Evolutionary conservation across 2,797 vertebrate species (phyloP).

Genomic region (Centroberyx gerrardi): DNA sequence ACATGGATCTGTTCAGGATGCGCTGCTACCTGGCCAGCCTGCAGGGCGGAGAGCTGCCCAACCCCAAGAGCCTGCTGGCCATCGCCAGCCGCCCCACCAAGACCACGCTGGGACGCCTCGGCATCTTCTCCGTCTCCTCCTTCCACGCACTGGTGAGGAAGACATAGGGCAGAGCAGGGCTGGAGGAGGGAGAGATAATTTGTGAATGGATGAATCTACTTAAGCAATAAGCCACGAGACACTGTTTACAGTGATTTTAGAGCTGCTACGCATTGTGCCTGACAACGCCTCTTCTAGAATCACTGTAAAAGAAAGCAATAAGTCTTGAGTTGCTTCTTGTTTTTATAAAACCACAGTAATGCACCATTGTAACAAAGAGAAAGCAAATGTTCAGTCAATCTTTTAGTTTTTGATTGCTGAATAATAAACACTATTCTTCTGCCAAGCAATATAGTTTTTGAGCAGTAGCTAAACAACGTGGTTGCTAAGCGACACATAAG

Average conservation of each 20-base stretch:
- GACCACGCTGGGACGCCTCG: slow-evolving; percentile 89
- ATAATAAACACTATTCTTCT: too few relatives aligned
- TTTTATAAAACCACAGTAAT: background rate
- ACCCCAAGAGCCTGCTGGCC: slow-evolving; percentile 94
- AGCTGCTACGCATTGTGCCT: background rate
- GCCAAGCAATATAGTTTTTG: too few relatives aligned
- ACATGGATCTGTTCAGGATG: slow-evolving; percentile 95
- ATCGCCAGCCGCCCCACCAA: slow-evolving; percentile 95
- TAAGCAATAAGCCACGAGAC: background rate
- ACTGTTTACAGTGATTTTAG: too few relatives aligned
- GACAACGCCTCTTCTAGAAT: too few relatives aligned
- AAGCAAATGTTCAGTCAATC: too few relatives aligned
- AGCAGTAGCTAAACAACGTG: too few relatives aligned
- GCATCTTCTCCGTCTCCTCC: slow-evolving; percentile 94
- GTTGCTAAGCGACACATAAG: too few relatives aligned
- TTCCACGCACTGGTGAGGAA: slow-evolving; percentile 94
- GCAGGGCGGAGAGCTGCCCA: slow-evolving; percentile 94
- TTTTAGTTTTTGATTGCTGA: too few relatives aligned
- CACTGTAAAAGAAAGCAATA: too few relatives aligned
- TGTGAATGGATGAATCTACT: background rate
- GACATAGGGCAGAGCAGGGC: background rate
- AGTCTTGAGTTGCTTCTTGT: background rate
- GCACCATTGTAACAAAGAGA: too few relatives aligned
- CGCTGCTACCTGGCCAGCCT: slow-evolving; percentile 96
- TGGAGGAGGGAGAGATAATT: background rate